Conservation (phyloP, 2,888 invertebrate species). For the Caenorhabditis plicata region DNA sequence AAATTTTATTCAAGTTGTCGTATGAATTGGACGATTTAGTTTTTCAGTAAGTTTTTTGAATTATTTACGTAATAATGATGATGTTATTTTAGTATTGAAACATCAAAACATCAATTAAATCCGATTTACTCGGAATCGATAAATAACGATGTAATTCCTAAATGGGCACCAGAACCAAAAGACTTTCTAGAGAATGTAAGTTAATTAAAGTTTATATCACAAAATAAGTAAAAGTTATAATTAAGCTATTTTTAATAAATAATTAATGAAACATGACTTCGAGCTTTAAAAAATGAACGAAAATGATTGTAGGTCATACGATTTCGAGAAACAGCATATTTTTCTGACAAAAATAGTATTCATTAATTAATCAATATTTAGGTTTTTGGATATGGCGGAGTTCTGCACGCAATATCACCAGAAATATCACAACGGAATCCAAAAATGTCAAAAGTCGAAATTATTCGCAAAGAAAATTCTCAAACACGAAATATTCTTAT, state of each 20-base stretch:
- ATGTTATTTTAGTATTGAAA: slow-evolving; percentile 37
- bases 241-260: slow-evolving; percentile 2
- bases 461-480: slow-evolving; percentile 28
- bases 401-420: slow-evolving; percentile 43
- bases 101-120: slow-evolving; percentile 32
- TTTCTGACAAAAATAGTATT: no score
- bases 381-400: slow-evolving; percentile 46
- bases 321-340: no score
- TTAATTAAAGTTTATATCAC: neutral
- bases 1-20: slow-evolving; percentile 42
- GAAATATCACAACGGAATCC: slow-evolving; percentile 28
- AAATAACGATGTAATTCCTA: slow-evolving; percentile 45
- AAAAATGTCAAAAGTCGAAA: slow-evolving; percentile 35
- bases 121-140: slow-evolving; percentile 35
- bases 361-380: no score
- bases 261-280: no score
- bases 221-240: neutral
- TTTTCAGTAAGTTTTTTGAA: slow-evolving; percentile 35
- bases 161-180: slow-evolving; percentile 23
- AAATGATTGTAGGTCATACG: no score
- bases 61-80: neutral
- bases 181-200: slow-evolving; percentile 30
- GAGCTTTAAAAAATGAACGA: slow-evolving; percentile 1
- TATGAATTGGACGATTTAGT: slow-evolving; percentile 36
- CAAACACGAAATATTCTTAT: slow-evolving; percentile 48